Evolutionary conservation across 1,140 invertebrate species (phyloP).

Genomic region (Drosophila auraria): DNA sequence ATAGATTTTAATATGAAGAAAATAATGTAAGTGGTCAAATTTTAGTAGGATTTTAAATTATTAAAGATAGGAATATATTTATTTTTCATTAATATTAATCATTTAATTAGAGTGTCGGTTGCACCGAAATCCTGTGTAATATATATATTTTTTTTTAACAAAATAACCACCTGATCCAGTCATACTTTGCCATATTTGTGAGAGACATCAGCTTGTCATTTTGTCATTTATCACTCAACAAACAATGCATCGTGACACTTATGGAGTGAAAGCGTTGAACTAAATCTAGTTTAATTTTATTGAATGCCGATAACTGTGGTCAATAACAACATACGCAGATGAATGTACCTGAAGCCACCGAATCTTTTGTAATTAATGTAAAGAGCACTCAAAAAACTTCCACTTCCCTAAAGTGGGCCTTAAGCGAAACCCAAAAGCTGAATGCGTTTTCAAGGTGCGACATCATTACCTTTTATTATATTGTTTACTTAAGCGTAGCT

Average conservation of each 20-base stretch:
- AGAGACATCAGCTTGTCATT: background rate
- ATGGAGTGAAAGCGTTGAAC: slow-evolving; percentile 15
- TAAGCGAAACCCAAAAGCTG: slow-evolving; percentile 18
- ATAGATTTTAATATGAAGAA: background rate
- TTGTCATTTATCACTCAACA: slow-evolving; percentile 2
- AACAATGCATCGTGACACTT: slow-evolving; percentile 12
- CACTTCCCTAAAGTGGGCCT: background rate
- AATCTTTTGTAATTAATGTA: background rate
- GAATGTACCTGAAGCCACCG: background rate
- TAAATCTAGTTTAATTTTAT: slow-evolving; percentile 13
- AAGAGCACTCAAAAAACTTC: background rate
- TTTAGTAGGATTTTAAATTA: too few relatives aligned
- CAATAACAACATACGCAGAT: slow-evolving; percentile 8
- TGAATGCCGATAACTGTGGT: slow-evolving; percentile 8
- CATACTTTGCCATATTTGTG: background rate
- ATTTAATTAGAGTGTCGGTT: too few relatives aligned
- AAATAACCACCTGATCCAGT: background rate
- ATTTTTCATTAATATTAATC: background rate
- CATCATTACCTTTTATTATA: slow-evolving; percentile 41
- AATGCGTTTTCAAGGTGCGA: slow-evolving; percentile 38
- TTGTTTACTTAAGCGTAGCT: slow-evolving; percentile 26
- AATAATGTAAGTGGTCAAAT: slow-evolving; percentile 14
- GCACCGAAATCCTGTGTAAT: too few relatives aligned
- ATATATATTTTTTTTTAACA: too few relatives aligned
- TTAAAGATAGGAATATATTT: too few relatives aligned